Evolutionary conservation across 2,797 vertebrate genomes (phyloP), one percentile per base, ranked within the genome.

Genomic region (Enteromius argenteus): DNA sequence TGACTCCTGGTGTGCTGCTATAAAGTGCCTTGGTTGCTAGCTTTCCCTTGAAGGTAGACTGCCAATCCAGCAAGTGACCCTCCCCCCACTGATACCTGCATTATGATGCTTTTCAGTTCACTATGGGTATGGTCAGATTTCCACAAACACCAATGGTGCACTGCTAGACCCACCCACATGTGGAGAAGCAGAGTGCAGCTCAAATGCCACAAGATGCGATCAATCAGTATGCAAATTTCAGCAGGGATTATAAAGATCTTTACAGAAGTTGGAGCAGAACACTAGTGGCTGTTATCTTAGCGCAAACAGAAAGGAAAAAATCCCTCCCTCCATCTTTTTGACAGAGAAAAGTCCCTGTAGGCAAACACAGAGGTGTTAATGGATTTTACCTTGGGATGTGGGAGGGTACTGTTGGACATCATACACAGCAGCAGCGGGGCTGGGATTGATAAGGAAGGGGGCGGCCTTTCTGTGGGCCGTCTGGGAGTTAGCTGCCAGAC

Each of bases 141-240:
- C 72, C 72, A 85, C 81, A 66, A 74, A 27, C 58, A 73, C 35
- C 68, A 67, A 21, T 19, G 42, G 81, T 72, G 32, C 44, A 23
- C 60, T n/a, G 51, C 27, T 76, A 80, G 76, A 78, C 53, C 42
- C 30, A 32, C 60, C 77, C 49, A 39, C 69, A 62, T 69, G 39
- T 75, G 39, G 51, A 62, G 71, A 79, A 84, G 74, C 64, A 44
- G 51, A 75, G 37, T 69, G 60, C 76, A 84, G 84, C 71, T 81
- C 56, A 83, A 88, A 88, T 83, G 85, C 75, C 53, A 86, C 51
- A 74, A 71, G 49, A 71, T 35, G 80, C 39, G 23, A 87, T 84
- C 87, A 84, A 88, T 91, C 87, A 88, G 83, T 88, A 91, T 90
- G 88, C 85, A 88, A 87, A 90, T 91, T 89, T 90, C 77, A 76